Evolutionary conservation across 2,888 invertebrate species (phyloP).

Genomic region (Argynnis bischoffii): DNA sequence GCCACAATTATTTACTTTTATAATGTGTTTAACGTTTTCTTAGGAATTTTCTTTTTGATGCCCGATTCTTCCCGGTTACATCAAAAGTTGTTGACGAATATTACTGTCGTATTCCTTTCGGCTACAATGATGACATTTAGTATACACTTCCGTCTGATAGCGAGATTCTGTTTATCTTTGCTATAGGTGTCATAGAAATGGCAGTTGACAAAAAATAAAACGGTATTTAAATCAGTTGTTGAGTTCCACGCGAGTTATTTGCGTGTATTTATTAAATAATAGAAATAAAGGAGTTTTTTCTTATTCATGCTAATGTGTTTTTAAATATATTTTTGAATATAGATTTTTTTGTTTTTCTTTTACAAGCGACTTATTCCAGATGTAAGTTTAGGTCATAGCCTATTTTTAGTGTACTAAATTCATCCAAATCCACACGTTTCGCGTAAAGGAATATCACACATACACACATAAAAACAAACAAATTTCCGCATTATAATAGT

Average conservation of each 20-base stretch:
- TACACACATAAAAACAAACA: too few relatives aligned
- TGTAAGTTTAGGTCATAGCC: too few relatives aligned
- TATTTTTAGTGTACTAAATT: too few relatives aligned
- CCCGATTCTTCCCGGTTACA: conserved; percentile 29
- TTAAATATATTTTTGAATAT: neutral
- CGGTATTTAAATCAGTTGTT: conserved; percentile 7
- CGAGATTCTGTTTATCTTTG: conserved; percentile 17
- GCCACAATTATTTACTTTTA: conserved; percentile 41
- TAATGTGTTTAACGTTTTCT: conserved; percentile 42
- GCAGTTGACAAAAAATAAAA: conserved; percentile 14
- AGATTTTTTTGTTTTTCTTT: neutral
- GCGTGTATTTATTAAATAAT: neutral
- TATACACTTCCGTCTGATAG: conserved; percentile 17
- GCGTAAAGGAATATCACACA: neutral
- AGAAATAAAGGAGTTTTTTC: neutral
- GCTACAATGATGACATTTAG: conserved; percentile 34
- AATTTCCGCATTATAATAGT: neutral
- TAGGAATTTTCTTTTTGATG: conserved; percentile 27
- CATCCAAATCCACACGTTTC: neutral
- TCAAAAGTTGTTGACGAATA: conserved; percentile 38
- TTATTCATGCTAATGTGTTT: neutral
- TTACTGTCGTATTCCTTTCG: conserved; percentile 27
- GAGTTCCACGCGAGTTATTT: neutral
- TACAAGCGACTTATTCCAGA: neutral
- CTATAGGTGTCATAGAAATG: conserved; percentile 8